Evolutionary conservation across 2,113 vertebrate genomes (phyloP).

Genomic region (Dasyornis broadbenti): DNA sequence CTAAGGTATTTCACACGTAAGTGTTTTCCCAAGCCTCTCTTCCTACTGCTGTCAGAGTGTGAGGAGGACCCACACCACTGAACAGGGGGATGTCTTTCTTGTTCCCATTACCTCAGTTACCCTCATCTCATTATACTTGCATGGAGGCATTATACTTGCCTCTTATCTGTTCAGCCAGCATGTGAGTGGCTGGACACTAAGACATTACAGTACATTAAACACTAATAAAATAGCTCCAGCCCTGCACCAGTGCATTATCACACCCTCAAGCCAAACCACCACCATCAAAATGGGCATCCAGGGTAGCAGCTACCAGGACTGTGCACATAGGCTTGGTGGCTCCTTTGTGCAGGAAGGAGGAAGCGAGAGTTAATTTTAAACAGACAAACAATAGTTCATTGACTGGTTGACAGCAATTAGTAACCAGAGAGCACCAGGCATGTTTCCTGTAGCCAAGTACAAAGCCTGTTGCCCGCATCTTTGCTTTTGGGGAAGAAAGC

Average conservation of each 20-base stretch:
- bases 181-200: not conserved
- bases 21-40: not conserved
- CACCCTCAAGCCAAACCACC: not conserved
- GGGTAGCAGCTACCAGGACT: not conserved
- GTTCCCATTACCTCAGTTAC: not conserved
- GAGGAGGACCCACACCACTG: not conserved
- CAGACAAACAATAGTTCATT: constrained; percentile 43
- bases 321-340: not conserved
- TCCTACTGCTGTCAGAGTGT: not conserved
- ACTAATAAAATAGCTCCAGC: not conserved
- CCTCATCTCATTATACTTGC: not conserved
- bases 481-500: not conserved
- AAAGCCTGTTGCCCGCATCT: fast-evolving
- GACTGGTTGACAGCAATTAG: constrained; percentile 38
- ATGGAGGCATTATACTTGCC: too few relatives aligned
- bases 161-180: not conserved
- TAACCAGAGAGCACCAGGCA: constrained; percentile 8
- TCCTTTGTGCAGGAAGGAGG: not conserved
- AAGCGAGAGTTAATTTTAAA: constrained; percentile 57
- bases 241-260: not conserved
- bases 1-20: not conserved
- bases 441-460: not conserved
- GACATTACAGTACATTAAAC: not conserved
- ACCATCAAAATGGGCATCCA: not conserved
- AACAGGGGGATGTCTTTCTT: not conserved